Conservation (phyloP, 1,140 invertebrate species). For the Atopsyche davidsoni region DNA sequence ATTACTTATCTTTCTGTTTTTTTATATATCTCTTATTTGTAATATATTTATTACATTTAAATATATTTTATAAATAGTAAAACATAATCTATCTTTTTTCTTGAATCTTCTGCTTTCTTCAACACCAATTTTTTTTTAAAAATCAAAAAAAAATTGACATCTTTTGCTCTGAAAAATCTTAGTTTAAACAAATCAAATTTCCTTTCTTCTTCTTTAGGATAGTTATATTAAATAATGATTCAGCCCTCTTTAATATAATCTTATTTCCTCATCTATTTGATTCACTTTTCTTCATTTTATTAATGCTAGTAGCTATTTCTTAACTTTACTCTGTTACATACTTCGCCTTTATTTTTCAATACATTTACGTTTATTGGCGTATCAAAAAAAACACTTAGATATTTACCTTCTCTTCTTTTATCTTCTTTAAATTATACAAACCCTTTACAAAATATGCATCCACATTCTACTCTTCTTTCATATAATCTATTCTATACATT, state of each 20-base stretch:
- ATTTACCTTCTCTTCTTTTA: not conserved
- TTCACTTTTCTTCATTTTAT: too few species aligned
- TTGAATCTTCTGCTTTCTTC: too few species aligned
- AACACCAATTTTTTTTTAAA: slow-evolving; percentile 1
- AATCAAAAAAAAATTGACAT: not conserved
- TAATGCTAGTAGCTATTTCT: too few species aligned
- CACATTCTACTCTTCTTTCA: not conserved
- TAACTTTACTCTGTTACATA: too few species aligned
- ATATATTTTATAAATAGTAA: too few species aligned
- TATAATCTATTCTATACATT: not conserved
- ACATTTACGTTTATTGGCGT: not conserved
- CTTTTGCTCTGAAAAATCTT: not conserved
- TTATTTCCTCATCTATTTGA: too few species aligned
- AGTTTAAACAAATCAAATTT: not conserved
- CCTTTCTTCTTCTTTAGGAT: not conserved
- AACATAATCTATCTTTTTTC: too few species aligned
- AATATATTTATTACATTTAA: too few species aligned
- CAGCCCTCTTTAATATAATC: too few species aligned
- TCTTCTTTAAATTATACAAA: not conserved
- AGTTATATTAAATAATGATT: not conserved
- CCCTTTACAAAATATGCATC: not conserved
- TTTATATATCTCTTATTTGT: too few species aligned
- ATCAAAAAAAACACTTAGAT: not conserved
- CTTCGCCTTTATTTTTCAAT: too few species aligned
- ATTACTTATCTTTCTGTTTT: too few species aligned